Evolutionary conservation across 2,797 vertebrate genomes (phyloP).

Genomic region (Eulemur albifrons): DNA sequence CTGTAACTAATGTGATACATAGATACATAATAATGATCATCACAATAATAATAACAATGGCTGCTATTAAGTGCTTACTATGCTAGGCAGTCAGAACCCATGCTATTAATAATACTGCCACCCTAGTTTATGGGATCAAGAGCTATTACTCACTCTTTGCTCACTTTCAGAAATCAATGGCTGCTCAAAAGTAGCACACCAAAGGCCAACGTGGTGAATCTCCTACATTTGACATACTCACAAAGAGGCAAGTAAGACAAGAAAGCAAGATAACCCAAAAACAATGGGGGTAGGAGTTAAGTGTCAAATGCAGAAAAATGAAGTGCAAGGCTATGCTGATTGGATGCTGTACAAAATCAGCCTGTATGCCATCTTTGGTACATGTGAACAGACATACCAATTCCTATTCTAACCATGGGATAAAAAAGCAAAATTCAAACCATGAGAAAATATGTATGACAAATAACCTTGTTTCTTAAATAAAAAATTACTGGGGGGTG

Average conservation of each 20-base stretch:
- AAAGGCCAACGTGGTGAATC: background rate
- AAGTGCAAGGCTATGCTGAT: background rate
- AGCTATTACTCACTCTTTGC: background rate
- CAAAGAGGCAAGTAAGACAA: background rate
- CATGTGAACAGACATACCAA: background rate
- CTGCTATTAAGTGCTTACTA: background rate
- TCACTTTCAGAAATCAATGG: background rate
- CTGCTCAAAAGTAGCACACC: background rate
- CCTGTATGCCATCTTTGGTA: background rate
- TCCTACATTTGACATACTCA: background rate
- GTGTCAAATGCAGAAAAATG: background rate
- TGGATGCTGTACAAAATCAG: background rate
- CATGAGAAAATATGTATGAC: background rate
- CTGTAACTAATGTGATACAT: background rate
- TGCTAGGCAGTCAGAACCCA: background rate
- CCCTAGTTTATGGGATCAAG: background rate
- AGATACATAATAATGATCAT: background rate
- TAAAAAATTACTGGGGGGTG: background rate
- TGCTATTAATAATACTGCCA: background rate
- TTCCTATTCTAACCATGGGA: background rate
- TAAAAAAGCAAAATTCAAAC: conserved; percentile 14
- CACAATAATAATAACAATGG: background rate
- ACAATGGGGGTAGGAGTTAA: background rate
- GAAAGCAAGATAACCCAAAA: background rate
- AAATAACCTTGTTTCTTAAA: conserved; percentile 3